Percentiles rank a stretch among this genome's conserved stretches.
These are phyloP conservation scores for Corythoichthys haematopterus DNA, from an alignment of 2,113 vertebrate genomes.

Conservation along the genomic window DNA sequence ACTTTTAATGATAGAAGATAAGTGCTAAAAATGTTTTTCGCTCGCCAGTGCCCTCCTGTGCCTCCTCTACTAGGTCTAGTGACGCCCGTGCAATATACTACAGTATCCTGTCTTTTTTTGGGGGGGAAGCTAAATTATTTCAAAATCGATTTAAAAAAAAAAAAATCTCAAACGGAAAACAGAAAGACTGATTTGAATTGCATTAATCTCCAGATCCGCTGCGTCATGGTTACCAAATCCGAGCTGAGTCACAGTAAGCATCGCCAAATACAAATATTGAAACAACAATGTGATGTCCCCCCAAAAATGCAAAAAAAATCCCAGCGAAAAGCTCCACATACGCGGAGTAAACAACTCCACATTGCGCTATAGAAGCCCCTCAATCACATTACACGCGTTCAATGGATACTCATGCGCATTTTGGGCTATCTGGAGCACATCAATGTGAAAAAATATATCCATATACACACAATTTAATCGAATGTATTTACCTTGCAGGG, in stretches of 20 bases:
- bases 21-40: too few species aligned
- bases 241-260: conserved; percentile 1
- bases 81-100: too few species aligned
- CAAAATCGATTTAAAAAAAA: too few species aligned
- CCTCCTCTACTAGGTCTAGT: too few species aligned
- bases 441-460: conserved; percentile 7
- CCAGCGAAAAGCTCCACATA: background rate
- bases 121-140: too few species aligned
- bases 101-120: too few species aligned
- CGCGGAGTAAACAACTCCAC: background rate
- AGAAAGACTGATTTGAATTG: background rate
- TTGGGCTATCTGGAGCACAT: background rate
- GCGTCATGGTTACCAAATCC: conserved; percentile 8
- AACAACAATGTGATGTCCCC: background rate
- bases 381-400: background rate
- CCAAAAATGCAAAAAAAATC: background rate
- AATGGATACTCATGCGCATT: background rate
- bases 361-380: background rate
- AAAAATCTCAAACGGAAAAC: too few species aligned
- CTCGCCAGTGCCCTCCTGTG: too few species aligned
- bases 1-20: too few species aligned
- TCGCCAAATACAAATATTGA: background rate
- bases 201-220: background rate
- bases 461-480: conserved; percentile 11
- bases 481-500: conserved; percentile 41